phyloP scores from a whole-genome alignment of 2,113 vertebrate species.

The Oreochromis niloticus region DNA sequence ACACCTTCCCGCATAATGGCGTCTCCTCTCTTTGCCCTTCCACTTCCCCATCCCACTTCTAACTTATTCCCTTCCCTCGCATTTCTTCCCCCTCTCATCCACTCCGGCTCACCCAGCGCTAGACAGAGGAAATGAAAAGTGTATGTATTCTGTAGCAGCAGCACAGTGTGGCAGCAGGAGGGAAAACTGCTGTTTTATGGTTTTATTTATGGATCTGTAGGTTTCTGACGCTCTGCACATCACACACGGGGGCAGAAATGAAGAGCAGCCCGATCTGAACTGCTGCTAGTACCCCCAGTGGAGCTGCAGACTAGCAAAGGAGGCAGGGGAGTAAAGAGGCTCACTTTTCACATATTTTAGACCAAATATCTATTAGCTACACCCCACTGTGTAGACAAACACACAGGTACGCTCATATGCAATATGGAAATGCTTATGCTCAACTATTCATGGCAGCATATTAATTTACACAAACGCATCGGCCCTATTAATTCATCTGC shows the following conservation, averaged over 20 bases:
- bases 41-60: not conserved
- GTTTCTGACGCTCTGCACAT: conserved; percentile 34
- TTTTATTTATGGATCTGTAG: conserved; percentile 63
- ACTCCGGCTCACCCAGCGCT: conserved; percentile 6
- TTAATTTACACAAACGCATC: not conserved
- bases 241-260: conserved; percentile 33
- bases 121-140: conserved; percentile 39
- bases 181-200: conserved; percentile 51
- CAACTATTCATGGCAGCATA: not conserved
- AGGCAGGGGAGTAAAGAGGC: not conserved
- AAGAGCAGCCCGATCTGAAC: conserved; percentile 32
- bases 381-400: not conserved
- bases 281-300: conserved; percentile 10
- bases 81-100: not conserved
- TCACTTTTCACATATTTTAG: not conserved
- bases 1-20: conserved; percentile 11
- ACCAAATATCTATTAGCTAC: not conserved
- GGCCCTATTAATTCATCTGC: not conserved
- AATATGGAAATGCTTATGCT: not conserved
- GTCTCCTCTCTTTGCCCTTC: not conserved
- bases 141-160: conserved; percentile 43
- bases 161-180: conserved; percentile 37
- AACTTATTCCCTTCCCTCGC: not conserved
- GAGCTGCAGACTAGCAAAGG: not conserved
- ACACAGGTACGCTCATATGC: not conserved